phyloP scores from a whole-genome alignment of 2,113 vertebrate species.

The Poecile atricapillus region DNA sequence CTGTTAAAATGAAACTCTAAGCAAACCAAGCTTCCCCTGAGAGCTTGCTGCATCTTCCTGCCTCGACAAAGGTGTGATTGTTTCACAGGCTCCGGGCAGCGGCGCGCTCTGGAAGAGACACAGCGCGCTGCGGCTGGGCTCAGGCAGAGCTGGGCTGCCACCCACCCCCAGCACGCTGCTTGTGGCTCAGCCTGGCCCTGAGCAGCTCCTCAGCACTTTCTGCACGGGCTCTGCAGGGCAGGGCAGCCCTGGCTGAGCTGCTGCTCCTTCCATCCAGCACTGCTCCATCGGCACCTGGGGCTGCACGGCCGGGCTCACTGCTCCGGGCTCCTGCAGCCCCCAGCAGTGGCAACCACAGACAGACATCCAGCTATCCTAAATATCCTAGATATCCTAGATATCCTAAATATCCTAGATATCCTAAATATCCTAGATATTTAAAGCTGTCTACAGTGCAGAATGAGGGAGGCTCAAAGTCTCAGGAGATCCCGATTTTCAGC shows the following conservation, averaged over 20 bases:
- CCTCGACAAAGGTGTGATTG: background rate
- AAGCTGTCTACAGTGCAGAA: background rate
- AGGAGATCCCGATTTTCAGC: background rate
- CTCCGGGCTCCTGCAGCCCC: background rate
- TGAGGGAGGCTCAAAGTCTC: background rate
- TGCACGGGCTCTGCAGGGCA: background rate
- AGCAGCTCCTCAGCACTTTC: background rate
- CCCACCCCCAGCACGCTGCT: background rate
- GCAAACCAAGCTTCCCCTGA: background rate
- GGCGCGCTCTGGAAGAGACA: rapidly evolving
- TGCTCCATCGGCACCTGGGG: background rate
- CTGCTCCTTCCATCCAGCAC: background rate
- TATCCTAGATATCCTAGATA: no score
- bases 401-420: rapidly evolving
- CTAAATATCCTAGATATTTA: rapidly evolving
- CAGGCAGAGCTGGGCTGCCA: background rate
- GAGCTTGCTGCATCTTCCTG: background rate
- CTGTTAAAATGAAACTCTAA: slow-evolving; percentile 36
- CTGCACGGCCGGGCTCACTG: background rate
- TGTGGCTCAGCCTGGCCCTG: background rate
- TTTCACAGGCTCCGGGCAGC: background rate
- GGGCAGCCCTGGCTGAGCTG: background rate
- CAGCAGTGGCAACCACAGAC: rapidly evolving
- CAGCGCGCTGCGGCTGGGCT: background rate
- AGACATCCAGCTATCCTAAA: background rate